Percentiles rank a stretch among this genome's conserved stretches.
Evolutionary conservation across 1,140 invertebrate species (phyloP).

Genomic region (Monochamus saltuarius): DNA sequence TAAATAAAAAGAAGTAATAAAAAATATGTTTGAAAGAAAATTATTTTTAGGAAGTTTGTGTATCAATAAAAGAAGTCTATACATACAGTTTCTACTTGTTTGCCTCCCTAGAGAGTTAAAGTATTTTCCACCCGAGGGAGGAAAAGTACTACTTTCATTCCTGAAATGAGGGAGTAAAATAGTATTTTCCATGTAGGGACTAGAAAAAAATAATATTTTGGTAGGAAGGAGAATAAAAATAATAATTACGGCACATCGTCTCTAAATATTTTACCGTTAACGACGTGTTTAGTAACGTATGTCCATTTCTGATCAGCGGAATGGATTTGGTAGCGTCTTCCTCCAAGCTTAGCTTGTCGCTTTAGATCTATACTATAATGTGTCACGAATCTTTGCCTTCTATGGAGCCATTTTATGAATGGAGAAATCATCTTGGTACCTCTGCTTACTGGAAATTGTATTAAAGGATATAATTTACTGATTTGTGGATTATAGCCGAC

Average conservation of each 20-base stretch:
- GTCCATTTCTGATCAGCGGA: conserved; percentile 69
- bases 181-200: too few relatives aligned
- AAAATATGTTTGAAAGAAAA: neutral
- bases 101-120: too few relatives aligned
- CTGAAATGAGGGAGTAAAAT: too few relatives aligned
- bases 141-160: too few relatives aligned
- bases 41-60: neutral
- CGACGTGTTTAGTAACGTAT: conserved; percentile 80
- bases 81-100: too few relatives aligned
- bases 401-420: conserved; percentile 68
- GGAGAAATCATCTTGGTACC: conserved; percentile 65
- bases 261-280: conserved; percentile 66
- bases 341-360: conserved; percentile 57
- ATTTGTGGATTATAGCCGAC: conserved; percentile 58
- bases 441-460: conserved; percentile 61
- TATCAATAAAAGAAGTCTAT: too few relatives aligned
- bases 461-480: conserved; percentile 56
- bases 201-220: neutral
- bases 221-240: neutral
- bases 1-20: neutral
- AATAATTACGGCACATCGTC: neutral
- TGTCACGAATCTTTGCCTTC: conserved; percentile 50
- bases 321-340: conserved; percentile 57
- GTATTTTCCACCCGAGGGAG: too few relatives aligned
- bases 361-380: conserved; percentile 43